These are phyloP conservation scores for Eolophus roseicapilla DNA, from an alignment of 2,113 vertebrate species.

Conservation along the genomic window DNA sequence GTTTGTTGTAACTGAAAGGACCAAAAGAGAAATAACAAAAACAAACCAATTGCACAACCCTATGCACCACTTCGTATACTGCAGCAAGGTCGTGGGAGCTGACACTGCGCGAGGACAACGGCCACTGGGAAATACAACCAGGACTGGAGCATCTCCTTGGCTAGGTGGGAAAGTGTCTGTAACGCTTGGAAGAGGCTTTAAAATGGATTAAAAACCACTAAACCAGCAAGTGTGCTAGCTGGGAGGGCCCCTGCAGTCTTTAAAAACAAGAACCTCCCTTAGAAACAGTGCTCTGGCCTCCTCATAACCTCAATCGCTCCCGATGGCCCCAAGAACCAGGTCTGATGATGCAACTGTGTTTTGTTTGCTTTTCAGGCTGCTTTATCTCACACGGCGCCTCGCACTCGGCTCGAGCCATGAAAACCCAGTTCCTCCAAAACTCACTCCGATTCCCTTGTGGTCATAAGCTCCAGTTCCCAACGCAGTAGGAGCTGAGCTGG, in stretches of 20 bases:
- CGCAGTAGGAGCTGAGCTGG: not conserved
- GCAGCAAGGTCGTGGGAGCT: not conserved
- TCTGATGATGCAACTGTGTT: not conserved
- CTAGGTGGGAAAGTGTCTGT: not conserved
- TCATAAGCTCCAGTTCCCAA: not conserved
- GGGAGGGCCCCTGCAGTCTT: not conserved
- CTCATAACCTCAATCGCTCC: constrained; percentile 33
- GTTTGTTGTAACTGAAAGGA: not conserved
- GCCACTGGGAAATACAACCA: not conserved
- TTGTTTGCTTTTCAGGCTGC: constrained; percentile 18
- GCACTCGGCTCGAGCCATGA: not conserved
- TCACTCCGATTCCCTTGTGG: rapidly evolving
- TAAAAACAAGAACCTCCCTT: constrained; percentile 28
- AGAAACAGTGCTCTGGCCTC: not conserved
- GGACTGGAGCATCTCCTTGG: not conserved
- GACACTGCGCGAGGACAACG: not conserved
- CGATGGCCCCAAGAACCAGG: not conserved
- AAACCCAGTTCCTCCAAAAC: not conserved
- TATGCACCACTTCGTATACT: rapidly evolving
- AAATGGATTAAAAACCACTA: not conserved
- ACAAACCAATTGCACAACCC: not conserved
- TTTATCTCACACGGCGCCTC: not conserved
- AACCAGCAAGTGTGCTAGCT: not conserved
- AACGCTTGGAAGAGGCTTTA: not conserved
- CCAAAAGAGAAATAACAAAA: not conserved